These are phyloP conservation scores for Euwallacea fornicatus DNA, from an alignment of 1,140 invertebrate genomes.

Conservation along the genomic window DNA sequence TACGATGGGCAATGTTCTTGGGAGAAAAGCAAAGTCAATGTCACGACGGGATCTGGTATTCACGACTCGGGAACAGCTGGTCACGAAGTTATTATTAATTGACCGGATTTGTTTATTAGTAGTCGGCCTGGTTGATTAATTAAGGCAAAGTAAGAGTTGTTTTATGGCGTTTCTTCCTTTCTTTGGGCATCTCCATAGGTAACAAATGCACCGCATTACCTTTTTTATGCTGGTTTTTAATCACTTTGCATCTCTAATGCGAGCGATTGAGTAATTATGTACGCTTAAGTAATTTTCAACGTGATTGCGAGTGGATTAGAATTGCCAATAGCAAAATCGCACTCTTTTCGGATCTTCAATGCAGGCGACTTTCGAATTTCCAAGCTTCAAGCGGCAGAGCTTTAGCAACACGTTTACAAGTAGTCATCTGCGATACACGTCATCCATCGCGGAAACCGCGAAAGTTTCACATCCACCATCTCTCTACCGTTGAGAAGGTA, in stretches of 20 bases:
- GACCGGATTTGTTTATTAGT: conserved; percentile 23
- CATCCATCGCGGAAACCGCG: neutral
- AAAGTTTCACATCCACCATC: neutral
- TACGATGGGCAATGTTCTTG: neutral
- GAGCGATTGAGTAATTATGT: neutral
- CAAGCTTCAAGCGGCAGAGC: too few relatives aligned
- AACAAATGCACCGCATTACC: too few relatives aligned
- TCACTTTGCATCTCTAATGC: neutral
- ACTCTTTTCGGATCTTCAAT: too few relatives aligned
- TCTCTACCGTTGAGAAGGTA: neutral
- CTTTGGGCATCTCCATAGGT: neutral
- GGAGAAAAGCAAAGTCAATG: conserved; percentile 12
- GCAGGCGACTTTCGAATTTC: too few relatives aligned
- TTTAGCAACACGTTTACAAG: neutral
- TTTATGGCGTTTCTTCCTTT: conserved; percentile 1
- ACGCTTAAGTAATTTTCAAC: neutral
- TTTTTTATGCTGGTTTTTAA: too few relatives aligned
- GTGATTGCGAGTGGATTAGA: neutral
- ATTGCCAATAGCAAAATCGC: too few relatives aligned
- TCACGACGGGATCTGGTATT: conserved; percentile 14
- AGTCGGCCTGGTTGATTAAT: conserved; percentile 21
- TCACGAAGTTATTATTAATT: conserved; percentile 22
- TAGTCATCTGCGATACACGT: neutral
- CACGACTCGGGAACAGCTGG: conserved; percentile 5
- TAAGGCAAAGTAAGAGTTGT: neutral